Base-by-base conservation (phyloP, 2,888 invertebrate species). In the Clistopyga incitator region DNA sequence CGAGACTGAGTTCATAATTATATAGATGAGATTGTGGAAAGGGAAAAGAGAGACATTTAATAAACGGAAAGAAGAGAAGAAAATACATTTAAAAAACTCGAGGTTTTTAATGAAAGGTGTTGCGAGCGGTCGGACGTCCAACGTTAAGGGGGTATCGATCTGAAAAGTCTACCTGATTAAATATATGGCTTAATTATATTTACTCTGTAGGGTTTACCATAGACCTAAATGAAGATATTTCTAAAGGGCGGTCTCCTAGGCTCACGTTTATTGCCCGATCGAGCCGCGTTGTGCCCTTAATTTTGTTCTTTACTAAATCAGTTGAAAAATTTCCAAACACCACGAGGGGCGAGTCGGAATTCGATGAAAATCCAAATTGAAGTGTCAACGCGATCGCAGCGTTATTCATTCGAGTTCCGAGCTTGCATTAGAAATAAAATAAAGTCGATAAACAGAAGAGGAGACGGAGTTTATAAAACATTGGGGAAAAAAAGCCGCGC, bases 81-180 rank as follows among this genome's bases (percentile, higher is more conserved):
- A 68, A 70, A 42, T n/a, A 3, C 29, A 29, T 3, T 3, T 2
- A 42, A 67, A 47, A 56, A 78, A 81, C 56, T 64, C 13, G 71
- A 61, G 38, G 15, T 50, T 29, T 20, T 29, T 56, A 34, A 13
- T 34, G 78, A 78, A 86, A 84, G 50, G 61, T 78, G 76, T 72
- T 56, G 67, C 77, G 75, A 81, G 29, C 67, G 76, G 59, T 65
- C 74, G 82, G 65, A 42, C 42, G 68, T 81, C 38, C 18, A 70
- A 71, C 38, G 74, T n/a, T 18, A 23, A 86, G 90, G 92, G 91
- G 92, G 91, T 89, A 88, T 88, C 86, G 88, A 89, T 91, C 92
- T 91, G 92, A 92, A 91, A 91, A 92, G 91, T 92, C 91, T 92
- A 92, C 92, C 92, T 92, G 92, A 92, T 92, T 92, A 92, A 92